Base-by-base conservation (phyloP, 2,797 vertebrate species). In the Lacerta agilis region DNA sequence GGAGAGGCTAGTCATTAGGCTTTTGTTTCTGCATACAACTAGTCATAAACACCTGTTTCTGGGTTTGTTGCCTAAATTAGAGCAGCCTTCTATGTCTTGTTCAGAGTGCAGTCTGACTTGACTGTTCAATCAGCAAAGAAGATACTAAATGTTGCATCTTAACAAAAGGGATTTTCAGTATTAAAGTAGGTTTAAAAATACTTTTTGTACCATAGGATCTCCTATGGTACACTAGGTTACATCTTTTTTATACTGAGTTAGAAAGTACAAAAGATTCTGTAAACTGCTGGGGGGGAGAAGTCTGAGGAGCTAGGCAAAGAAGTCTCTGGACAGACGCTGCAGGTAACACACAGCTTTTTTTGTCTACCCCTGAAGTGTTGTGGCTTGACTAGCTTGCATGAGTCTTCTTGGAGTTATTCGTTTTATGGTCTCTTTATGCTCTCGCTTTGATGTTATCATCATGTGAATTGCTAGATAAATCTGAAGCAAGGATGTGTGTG, bases 81-180 rank as follows among this genome's bases (percentile, higher is more conserved):
- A 33, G 7, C 1, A 1, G n/a, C 49, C 55, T 0, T 1, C 2
- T 2, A 13, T 25, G 0, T 0, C 9, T 20, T 45, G n/a, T 9
- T 71, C 18, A 8, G 43, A 2, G 61, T 17, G 0, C 13, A 23
- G 5, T 3, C 27, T 13, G 4, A 20, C 1, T 0, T 27, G 49
- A 3, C 6, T 4, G 67, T 25, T 49, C 15, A 49, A 49, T 45
- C 23, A 20, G 15, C 38, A 7, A 18, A 73, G 0, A 2, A 85
- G 55, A 36, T 38, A 25, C 11, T 1, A 2, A 36, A 85, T 10
- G 58, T 11, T 27, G 58, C 43, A 18, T 0, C 0, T 1, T 1
- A 1, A 23, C 3, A 3, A 1, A 61, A n/a, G 61, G 45, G 18
- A 41, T 18, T 27, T 72, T 17, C 64, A 23, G 1, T 41, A 55